A percentile compares a stretch with the other conserved stretches of the same genome.
phyloP scores from a whole-genome alignment of 2,113 vertebrate species.

The Synchiropus splendidus region DNA sequence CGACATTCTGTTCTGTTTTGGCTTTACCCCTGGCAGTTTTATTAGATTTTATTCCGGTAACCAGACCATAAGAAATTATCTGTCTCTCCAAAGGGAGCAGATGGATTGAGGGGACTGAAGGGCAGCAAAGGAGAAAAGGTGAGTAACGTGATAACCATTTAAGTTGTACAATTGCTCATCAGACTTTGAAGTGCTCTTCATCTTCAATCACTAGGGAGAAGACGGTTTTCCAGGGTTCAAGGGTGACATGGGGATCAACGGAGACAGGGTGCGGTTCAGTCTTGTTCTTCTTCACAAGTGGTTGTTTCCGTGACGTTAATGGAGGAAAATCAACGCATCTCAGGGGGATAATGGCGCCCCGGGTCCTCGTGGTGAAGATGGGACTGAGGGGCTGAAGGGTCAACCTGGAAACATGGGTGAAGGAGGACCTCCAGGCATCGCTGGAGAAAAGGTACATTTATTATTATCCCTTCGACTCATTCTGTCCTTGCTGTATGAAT shows the following conservation, averaged over 20 bases:
- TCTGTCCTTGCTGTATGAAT: background rate
- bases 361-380: conserved; percentile 79
- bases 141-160: conserved; percentile 43
- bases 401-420: conserved; percentile 71
- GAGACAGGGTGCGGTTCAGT: conserved; percentile 73
- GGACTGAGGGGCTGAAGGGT: conserved; percentile 81
- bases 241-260: conserved; percentile 80
- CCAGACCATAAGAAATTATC: background rate
- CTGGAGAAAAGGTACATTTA: conserved; percentile 79
- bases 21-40: too few relatives aligned
- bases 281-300: too few relatives aligned
- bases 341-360: conserved; percentile 71
- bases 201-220: conserved; percentile 70
- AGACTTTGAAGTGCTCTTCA: conserved; percentile 1
- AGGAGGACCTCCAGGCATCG: conserved; percentile 61
- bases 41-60: background rate
- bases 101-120: conserved; percentile 80
- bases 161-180: background rate
- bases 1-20: background rate
- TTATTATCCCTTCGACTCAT: background rate
- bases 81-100: conserved; percentile 70
- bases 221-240: conserved; percentile 87
- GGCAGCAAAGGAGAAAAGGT: conserved; percentile 88
- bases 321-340: background rate
- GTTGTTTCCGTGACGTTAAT: too few relatives aligned